These are phyloP conservation scores for Melitaea athalia DNA, from an alignment of 2,888 invertebrate genomes.

Conservation along the genomic window DNA sequence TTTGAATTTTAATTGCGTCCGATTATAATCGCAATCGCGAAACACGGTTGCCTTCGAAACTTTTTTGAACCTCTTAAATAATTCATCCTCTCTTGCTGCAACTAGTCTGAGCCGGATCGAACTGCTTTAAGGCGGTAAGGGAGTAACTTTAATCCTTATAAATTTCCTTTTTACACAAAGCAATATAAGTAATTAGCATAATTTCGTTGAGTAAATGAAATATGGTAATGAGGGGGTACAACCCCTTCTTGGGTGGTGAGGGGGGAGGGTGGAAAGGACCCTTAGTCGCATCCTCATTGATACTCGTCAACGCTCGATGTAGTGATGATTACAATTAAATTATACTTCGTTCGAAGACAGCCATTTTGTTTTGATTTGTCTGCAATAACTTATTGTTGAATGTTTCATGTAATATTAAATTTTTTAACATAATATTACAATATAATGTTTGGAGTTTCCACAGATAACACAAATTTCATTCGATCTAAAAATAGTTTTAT, in stretches of 20 bases:
- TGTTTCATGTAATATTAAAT: conserved; percentile 12
- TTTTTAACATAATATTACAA: not conserved
- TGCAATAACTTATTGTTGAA: conserved; percentile 44
- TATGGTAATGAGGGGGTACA: conserved; percentile 79
- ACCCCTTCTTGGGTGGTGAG: conserved; percentile 70
- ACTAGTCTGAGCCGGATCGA: conserved; percentile 64
- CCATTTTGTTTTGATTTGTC: conserved; percentile 76
- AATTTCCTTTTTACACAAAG: conserved; percentile 83
- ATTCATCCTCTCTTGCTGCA: conserved; percentile 66
- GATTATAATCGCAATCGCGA: conserved; percentile 78
- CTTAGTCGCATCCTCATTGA: conserved; percentile 79
- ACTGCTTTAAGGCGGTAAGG: conserved; percentile 54
- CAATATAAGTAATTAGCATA: conserved; percentile 83
- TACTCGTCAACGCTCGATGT: conserved; percentile 78
- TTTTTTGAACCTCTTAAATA: conserved; percentile 66
- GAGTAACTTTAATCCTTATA: conserved; percentile 82
- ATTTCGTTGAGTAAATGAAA: conserved; percentile 83
- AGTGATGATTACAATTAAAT: conserved; percentile 81
- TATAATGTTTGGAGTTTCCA: not conserved
- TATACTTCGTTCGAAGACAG: conserved; percentile 69
- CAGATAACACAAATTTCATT: not conserved
- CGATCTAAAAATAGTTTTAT: not conserved
- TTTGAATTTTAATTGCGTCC: conserved; percentile 81
- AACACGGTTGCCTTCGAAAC: conserved; percentile 66
- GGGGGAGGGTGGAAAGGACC: conserved; percentile 60